Evolutionary conservation across 2,888 invertebrate species (phyloP), one percentile per base, ranked within the genome.

Genomic region (Cheilosia vernalis): DNA sequence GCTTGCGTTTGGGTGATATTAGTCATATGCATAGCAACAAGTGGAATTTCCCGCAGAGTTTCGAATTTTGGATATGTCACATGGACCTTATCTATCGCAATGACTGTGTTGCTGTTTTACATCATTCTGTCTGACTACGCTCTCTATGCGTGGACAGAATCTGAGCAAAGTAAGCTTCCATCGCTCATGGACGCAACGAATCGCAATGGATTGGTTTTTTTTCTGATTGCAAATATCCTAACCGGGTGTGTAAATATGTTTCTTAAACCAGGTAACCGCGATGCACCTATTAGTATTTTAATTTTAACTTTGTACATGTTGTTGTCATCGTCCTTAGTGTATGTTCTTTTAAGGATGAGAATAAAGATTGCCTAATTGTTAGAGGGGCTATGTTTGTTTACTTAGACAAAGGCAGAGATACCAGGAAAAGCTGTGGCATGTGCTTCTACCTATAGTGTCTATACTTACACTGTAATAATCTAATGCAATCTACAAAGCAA

Each of bases 161-260:
- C 56, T 40, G 88, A 93, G 60, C 90, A 61, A 49, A 89, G 42
- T 90, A 89, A 83, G 91, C 93, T 17, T 94, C 96, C 60, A 89
- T 93, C 47, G 3, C 93, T 96, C 83, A 93, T 96, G 66, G 94
- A 95, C 87, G 94, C 95, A 19, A 93, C 98, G 33, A 97, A 97
- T 92, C 94, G 94, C 86, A 97, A 97, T 92, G 97, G 97, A 1
- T 92, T 98, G 37, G 90, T 94, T n/a, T 97, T 96, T 91, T 99
- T 99, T 91, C 92, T 99, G 67, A 87, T 96, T 15, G 95, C 96
- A 1, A 99, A 99, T 93, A 87, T 98, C 37, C 90, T 96, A 17
- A 99, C 98, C 0, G 98, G 98, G 10, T 89, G 94, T 3, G 93
- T 98, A 5, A 98, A 98, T 92, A 93, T 97, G 89, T 91, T 93